Evolutionary conservation across 2,113 vertebrate species (phyloP).

Genomic region (Aegithalos caudatus): DNA sequence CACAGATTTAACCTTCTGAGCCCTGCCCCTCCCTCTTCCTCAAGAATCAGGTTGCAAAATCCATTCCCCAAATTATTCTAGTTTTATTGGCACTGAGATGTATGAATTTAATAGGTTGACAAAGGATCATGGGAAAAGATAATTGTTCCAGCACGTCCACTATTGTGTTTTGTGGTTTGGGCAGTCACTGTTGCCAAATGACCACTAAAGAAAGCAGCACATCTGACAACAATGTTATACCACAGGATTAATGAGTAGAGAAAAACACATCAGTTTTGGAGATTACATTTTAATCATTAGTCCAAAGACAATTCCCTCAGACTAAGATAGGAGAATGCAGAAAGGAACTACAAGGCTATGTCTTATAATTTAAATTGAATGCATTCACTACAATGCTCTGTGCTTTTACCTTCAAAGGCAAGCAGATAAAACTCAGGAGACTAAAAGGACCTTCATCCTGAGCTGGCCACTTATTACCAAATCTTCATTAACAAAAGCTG

Average conservation of each 20-base stretch:
- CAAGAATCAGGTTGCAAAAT: neutral
- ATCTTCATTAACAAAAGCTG: neutral
- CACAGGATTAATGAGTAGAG: neutral
- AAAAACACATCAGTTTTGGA: neutral
- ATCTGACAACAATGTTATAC: neutral
- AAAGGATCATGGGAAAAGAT: conserved; percentile 13
- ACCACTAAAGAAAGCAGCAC: neutral
- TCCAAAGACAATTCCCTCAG: neutral
- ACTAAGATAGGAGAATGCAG: neutral
- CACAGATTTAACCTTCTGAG: neutral
- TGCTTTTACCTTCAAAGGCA: neutral
- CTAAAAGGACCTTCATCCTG: neutral
- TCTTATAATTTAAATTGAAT: neutral
- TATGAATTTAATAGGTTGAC: neutral
- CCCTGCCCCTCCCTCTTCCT: neutral
- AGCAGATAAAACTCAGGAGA: neutral
- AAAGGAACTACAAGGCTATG: neutral
- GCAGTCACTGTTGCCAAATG: neutral
- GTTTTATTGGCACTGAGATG: neutral
- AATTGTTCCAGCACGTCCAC: neutral
- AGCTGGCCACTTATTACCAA: neutral
- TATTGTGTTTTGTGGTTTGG: conserved; percentile 23
- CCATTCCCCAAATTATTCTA: neutral
- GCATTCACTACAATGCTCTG: neutral
- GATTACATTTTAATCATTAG: neutral